Conservation (phyloP, 1,140 invertebrate species). For the Parasteatoda tepidariorum region DNA sequence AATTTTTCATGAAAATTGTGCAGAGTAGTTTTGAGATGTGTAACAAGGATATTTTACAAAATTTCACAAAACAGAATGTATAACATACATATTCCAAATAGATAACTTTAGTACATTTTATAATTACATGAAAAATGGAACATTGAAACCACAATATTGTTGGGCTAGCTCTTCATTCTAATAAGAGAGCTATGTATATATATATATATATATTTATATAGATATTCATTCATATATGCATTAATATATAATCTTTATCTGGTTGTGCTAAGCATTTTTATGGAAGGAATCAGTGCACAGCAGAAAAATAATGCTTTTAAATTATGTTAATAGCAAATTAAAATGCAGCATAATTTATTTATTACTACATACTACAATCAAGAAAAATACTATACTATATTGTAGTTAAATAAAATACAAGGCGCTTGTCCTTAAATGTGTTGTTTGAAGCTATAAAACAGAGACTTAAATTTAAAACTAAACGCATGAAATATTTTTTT, state of each 20-base stretch:
- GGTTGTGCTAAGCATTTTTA: slow-evolving; percentile 46
- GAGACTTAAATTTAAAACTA: too few species aligned
- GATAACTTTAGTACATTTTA: slow-evolving; percentile 7
- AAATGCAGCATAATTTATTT: background rate
- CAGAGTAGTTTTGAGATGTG: background rate
- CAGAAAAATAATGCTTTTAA: slow-evolving; percentile 32
- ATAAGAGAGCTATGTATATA: slow-evolving; percentile 1
- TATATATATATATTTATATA: background rate
- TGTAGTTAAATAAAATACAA: background rate
- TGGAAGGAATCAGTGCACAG: slow-evolving; percentile 53
- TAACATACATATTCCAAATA: slow-evolving; percentile 35
- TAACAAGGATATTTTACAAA: background rate
- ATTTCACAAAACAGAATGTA: slow-evolving; percentile 14
- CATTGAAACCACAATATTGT: slow-evolving; percentile 37
- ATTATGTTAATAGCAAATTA: background rate
- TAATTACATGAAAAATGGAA: slow-evolving; percentile 31
- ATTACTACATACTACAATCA: background rate
- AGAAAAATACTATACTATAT: background rate
- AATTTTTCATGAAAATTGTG: background rate
- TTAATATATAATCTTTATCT: background rate
- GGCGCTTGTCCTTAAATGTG: background rate
- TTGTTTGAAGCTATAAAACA: too few species aligned
- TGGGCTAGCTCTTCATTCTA: slow-evolving; percentile 30
- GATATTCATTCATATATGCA: background rate
- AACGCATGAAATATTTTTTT: too few species aligned